A percentile compares a stretch with the other conserved stretches of the same genome.
Conservation (phyloP, 2,888 invertebrate species). For the Perdita meconis region DNA sequence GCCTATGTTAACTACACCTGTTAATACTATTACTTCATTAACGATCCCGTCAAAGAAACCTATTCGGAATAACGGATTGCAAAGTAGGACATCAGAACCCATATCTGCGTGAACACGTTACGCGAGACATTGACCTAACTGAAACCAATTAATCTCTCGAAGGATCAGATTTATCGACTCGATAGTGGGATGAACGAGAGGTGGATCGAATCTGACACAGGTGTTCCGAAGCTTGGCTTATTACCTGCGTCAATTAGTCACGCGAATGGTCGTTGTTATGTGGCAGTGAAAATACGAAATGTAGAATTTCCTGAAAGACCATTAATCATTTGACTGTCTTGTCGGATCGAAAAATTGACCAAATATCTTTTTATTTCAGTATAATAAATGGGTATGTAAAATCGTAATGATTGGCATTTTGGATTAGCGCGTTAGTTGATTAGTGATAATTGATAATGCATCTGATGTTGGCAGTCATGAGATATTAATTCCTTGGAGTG, state of each 20-base stretch:
- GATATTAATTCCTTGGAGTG: neutral
- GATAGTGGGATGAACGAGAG: slow-evolving; percentile 6
- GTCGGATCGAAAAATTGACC: neutral
- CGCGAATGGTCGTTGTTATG: slow-evolving; percentile 10
- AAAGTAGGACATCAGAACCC: slow-evolving; percentile 44
- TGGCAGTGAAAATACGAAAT: slow-evolving; percentile 16
- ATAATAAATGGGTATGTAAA: too few species aligned
- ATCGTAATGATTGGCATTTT: too few species aligned
- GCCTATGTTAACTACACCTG: neutral
- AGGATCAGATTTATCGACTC: slow-evolving; percentile 38
- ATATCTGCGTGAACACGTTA: slow-evolving; percentile 8
- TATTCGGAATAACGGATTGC: slow-evolving; percentile 49
- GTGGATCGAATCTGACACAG: slow-evolving; percentile 3
- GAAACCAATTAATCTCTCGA: slow-evolving; percentile 55
- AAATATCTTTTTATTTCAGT: too few species aligned
- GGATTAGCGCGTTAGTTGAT: too few species aligned
- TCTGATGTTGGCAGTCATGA: neutral
- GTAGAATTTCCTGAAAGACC: neutral
- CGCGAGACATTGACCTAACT: slow-evolving; percentile 21
- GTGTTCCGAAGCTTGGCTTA: slow-evolving; percentile 4
- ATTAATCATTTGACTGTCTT: slow-evolving; percentile 10
- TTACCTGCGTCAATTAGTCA: slow-evolving; percentile 42
- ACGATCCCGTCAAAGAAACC: slow-evolving; percentile 22
- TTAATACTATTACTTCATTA: slow-evolving; percentile 24
- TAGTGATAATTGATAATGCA: neutral